phyloP scores from a whole-genome alignment of 2,113 vertebrate genomes.

The Eulemur rufifrons region DNA sequence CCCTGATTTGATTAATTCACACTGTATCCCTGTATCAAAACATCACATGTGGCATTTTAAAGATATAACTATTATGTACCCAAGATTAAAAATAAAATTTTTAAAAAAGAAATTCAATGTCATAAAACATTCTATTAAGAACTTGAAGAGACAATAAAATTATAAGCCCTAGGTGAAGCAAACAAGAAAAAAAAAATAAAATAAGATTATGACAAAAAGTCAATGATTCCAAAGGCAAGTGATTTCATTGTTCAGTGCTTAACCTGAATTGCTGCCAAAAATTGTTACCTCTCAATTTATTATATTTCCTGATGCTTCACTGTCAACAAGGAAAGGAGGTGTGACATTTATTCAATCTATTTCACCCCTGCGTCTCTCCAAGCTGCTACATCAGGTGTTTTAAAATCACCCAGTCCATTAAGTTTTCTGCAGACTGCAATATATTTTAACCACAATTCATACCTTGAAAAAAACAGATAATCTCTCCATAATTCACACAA shows the following conservation, averaged over 20 bases:
- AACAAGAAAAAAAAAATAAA: neutral
- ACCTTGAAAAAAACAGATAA: neutral
- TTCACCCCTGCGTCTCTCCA: neutral
- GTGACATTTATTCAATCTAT: neutral
- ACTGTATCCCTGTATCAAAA: too few relatives aligned
- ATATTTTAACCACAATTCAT: neutral
- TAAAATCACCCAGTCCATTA: neutral
- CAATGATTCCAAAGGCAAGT: neutral
- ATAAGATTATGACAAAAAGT: neutral
- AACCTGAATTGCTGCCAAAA: neutral
- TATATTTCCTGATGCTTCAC: neutral
- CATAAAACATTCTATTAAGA: too few relatives aligned
- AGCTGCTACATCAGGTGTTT: neutral
- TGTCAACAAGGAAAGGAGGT: neutral
- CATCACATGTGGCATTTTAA: too few relatives aligned
- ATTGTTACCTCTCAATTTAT: neutral
- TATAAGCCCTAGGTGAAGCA: too few relatives aligned
- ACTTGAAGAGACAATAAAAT: too few relatives aligned
- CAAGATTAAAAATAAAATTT: too few relatives aligned
- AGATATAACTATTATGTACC: too few relatives aligned
- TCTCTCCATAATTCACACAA: neutral
- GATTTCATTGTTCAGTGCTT: neutral
- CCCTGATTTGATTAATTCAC: too few relatives aligned
- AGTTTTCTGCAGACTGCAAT: neutral
- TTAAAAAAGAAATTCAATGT: too few relatives aligned